Evolutionary conservation across 2,113 vertebrate species (phyloP), one percentile per base, ranked within the genome.

Genomic region (Ceyx margarethae): DNA sequence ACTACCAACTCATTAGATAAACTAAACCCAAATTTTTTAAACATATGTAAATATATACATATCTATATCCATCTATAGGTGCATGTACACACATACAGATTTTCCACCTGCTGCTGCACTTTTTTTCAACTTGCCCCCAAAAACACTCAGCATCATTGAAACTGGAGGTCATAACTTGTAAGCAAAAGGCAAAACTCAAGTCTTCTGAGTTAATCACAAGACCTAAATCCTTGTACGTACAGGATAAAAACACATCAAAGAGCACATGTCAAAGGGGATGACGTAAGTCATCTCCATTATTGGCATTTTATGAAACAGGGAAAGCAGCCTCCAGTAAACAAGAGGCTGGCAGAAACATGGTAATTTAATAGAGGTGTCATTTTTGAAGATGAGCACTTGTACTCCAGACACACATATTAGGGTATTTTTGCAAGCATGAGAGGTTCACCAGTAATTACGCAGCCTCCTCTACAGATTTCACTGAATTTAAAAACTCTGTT

Each of bases 311-410:
- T 85, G 80, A 81, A 90, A 21, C 58, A 72, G 56, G 66, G 68
- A 92, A 87, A 95, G 68, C 81, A 93, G 75, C 92, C 78, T 56
- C 89, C 64, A 91, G 89, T 94, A 94, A 94, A 87, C 95, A 92
- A 89, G 91, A 82, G 74, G 79, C 89, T 80, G 79, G 84, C 64
- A 93, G 78, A 94, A 94, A 91, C 78, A 80, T 72, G 94, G 51
- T 96, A 89, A 92, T 91, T 96, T 96, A 96, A 96, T 87, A 92
- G 89, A 94, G 87, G 91, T 96, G 91, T 92, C 91, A 93, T 92
- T 95, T 92, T 87, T 94, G 89, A 89, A 91, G 84, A 94, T 53
- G 92, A 94, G 81, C 64, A 10, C 81, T 96, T 87, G 50, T 67
- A 57, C 46, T 66, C 22, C 4, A 95, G 91, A 85, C 86, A 95